Conservation (phyloP, 2,888 invertebrate genomes). For the Nudaria mundana region DNA sequence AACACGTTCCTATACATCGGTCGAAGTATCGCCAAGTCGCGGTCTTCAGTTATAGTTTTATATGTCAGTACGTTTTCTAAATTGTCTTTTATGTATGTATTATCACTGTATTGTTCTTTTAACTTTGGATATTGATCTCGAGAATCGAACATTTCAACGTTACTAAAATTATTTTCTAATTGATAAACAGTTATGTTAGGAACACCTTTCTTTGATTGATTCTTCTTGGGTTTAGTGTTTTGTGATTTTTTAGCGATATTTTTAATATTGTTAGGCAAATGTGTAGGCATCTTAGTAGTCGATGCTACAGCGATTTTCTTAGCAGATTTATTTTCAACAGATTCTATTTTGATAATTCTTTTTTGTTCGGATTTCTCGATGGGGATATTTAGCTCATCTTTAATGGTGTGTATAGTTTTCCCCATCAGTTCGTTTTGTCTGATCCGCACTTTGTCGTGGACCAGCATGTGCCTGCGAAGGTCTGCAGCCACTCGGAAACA, state of each 20-base stretch:
- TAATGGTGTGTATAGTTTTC: constrained; percentile 31
- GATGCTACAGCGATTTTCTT: constrained; percentile 30
- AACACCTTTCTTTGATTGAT: constrained; percentile 42
- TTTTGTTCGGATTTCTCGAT: constrained; percentile 9
- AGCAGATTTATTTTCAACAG: constrained; percentile 8
- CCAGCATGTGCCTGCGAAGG: constrained; percentile 89
- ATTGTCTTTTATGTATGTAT: constrained; percentile 29
- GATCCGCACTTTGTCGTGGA: constrained; percentile 79
- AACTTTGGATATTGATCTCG: constrained; percentile 40
- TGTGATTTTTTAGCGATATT: constrained; percentile 17
- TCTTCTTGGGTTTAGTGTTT: constrained; percentile 24
- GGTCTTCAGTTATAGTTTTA: constrained; percentile 44
- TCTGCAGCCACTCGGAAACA: constrained; percentile 92
- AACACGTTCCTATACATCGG: constrained; percentile 40
- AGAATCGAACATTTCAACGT: constrained; percentile 44
- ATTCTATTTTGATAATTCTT: constrained; percentile 4
- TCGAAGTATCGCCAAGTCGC: constrained; percentile 47
- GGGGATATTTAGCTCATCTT: constrained; percentile 21
- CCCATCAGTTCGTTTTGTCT: constrained; percentile 41
- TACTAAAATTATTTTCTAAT: constrained; percentile 39
- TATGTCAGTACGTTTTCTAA: constrained; percentile 26
- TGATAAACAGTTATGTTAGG: constrained; percentile 61
- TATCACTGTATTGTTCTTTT: constrained; percentile 47
- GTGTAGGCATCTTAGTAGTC: constrained; percentile 16
- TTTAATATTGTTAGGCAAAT: constrained; percentile 3